These are phyloP conservation scores for Plemyria rubiginata DNA, from an alignment of 2,888 invertebrate species.

Conservation along the genomic window DNA sequence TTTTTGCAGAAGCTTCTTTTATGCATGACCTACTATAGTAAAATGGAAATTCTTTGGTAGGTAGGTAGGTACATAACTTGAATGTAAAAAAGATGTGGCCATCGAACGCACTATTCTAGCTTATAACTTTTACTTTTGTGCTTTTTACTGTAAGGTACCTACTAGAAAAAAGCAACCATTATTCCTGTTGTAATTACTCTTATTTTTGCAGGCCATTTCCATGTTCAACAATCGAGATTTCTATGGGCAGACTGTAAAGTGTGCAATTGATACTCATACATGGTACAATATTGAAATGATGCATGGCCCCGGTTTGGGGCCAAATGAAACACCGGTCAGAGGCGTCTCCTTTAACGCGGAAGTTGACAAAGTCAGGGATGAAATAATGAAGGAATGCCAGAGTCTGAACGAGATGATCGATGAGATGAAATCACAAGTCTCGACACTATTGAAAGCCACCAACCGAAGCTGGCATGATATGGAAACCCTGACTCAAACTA, in stretches of 20 bases:
- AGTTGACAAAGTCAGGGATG: conserved; percentile 37
- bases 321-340: conserved; percentile 79
- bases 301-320: conserved; percentile 75
- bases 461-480: background rate
- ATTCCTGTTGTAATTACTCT: background rate
- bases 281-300: conserved; percentile 29
- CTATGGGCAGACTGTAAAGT: conserved; percentile 48
- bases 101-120: too few species aligned
- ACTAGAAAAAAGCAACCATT: too few species aligned
- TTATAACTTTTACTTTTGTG: too few species aligned
- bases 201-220: conserved; percentile 88
- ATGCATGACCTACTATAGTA: too few species aligned
- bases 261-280: conserved; percentile 35
- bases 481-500: background rate
- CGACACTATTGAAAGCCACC: conserved; percentile 3
- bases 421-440: conserved; percentile 9
- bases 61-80: too few species aligned
- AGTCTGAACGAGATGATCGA: conserved; percentile 21
- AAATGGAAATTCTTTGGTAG: too few species aligned
- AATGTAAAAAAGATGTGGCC: too few species aligned
- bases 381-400: conserved; percentile 31
- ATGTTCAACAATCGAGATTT: conserved; percentile 95
- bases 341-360: conserved; percentile 42
- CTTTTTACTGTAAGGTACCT: too few species aligned
- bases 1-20: too few species aligned